Percentiles rank a stretch among this genome's conserved stretches.
Evolutionary conservation across 1,140 invertebrate genomes (phyloP).

Genomic region (Epicauta chinensis): DNA sequence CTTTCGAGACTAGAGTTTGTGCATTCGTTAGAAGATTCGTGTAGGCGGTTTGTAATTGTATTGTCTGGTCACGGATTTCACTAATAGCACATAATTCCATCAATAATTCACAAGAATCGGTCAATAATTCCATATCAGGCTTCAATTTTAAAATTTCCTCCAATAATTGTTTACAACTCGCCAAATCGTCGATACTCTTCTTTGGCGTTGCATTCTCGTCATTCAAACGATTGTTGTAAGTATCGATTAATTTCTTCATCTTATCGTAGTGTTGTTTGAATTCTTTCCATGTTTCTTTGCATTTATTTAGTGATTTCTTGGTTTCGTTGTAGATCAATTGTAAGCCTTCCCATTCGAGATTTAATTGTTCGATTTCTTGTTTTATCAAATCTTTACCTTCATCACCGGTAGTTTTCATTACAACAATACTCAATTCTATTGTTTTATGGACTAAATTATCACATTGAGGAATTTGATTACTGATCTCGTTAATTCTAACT

Average conservation of each 20-base stretch:
- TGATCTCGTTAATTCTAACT: conserved; percentile 63
- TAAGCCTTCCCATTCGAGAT: conserved; percentile 79
- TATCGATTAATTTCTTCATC: conserved; percentile 72
- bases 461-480: conserved; percentile 59
- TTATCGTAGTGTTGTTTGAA: conserved; percentile 70
- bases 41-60: conserved; percentile 74
- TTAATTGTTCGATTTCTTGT: conserved; percentile 79
- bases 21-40: conserved; percentile 68
- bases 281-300: conserved; percentile 79
- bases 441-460: conserved; percentile 67
- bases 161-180: conserved; percentile 66
- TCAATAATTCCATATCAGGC: conserved; percentile 71
- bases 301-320: conserved; percentile 68
- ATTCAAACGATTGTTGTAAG: conserved; percentile 61
- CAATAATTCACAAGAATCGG: conserved; percentile 78
- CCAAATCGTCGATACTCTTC: conserved; percentile 73
- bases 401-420: conserved; percentile 72
- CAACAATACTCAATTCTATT: conserved; percentile 67
- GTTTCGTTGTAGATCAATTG: conserved; percentile 75
- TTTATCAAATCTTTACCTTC: conserved; percentile 82
- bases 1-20: conserved; percentile 71
- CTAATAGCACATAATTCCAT: conserved; percentile 79
- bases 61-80: conserved; percentile 77
- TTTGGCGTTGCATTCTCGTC: conserved; percentile 66
- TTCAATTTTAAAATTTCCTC: conserved; percentile 73